Percentiles rank a stretch among this genome's conserved stretches.
Evolutionary conservation across 2,888 invertebrate genomes (phyloP).

Genomic region (Callimorpha dominula): DNA sequence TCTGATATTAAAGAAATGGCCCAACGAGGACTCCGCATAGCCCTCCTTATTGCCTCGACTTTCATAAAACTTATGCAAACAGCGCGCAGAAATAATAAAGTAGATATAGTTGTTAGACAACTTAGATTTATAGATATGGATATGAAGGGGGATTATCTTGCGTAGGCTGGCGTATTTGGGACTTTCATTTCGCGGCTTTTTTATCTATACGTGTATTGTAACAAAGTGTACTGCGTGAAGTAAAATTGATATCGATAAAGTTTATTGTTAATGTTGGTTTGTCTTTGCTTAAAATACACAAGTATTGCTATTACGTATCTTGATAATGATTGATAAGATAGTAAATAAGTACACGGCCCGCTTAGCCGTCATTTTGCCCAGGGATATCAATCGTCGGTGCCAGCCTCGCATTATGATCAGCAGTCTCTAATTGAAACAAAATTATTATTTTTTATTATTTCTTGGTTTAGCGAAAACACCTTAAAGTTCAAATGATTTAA

Average conservation of each 20-base stretch:
- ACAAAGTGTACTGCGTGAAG: neutral
- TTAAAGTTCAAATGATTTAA: too few species aligned
- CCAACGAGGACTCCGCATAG: conserved; percentile 38
- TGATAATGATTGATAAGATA: too few species aligned
- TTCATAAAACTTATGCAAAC: conserved; percentile 65
- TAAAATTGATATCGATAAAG: neutral
- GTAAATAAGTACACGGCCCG: too few species aligned
- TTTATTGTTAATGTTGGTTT: neutral
- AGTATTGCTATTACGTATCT: too few species aligned
- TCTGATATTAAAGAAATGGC: conserved; percentile 53
- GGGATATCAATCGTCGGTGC: too few species aligned
- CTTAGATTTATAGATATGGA: conserved; percentile 31
- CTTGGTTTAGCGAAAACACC: too few species aligned
- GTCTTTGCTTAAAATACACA: too few species aligned
- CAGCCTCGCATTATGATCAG: too few species aligned
- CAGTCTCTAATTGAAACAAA: too few species aligned
- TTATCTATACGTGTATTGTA: neutral
- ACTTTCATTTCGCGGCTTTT: neutral
- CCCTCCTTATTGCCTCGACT: conserved; percentile 42
- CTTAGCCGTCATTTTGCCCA: too few species aligned
- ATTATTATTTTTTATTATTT: too few species aligned
- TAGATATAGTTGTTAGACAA: conserved; percentile 45
- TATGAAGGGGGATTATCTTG: conserved; percentile 9
- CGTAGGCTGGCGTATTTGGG: neutral
- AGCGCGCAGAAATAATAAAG: conserved; percentile 55